Conservation (phyloP, 2,888 invertebrate genomes). For the Neoscelio sp. region DNA sequence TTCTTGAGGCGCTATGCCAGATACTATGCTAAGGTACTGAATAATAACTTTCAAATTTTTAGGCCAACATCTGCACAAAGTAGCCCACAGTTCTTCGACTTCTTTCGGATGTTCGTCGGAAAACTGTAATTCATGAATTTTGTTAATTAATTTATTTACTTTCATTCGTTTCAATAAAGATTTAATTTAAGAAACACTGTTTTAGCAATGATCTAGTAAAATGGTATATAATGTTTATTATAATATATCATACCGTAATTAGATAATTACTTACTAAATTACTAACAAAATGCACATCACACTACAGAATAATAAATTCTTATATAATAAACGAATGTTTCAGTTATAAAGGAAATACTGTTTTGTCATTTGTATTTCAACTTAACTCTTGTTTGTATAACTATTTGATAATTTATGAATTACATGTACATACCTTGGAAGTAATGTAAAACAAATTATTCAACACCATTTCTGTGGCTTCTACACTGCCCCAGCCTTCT, state of each 20-base stretch:
- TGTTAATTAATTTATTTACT: too few species aligned
- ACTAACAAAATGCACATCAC: slow-evolving; percentile 59
- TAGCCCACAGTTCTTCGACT: slow-evolving; percentile 98
- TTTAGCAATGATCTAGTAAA: too few species aligned
- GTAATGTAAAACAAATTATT: slow-evolving; percentile 99
- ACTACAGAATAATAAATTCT: slow-evolving; percentile 57
- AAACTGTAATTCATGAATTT: slow-evolving; percentile 91
- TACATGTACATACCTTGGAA: slow-evolving; percentile 88
- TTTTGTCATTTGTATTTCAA: too few species aligned
- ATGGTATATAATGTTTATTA: too few species aligned
- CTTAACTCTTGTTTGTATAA: background rate
- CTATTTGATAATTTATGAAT: background rate
- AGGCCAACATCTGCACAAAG: slow-evolving; percentile 97
- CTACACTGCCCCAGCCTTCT: slow-evolving; percentile 98
- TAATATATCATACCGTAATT: too few species aligned
- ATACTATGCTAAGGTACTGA: slow-evolving; percentile 94
- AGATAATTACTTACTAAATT: slow-evolving; percentile 62
- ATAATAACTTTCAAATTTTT: slow-evolving; percentile 98
- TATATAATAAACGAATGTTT: too few species aligned
- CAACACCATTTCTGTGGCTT: slow-evolving; percentile 99
- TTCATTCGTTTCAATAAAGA: too few species aligned
- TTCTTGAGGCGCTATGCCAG: slow-evolving; percentile 98
- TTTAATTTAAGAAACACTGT: too few species aligned
- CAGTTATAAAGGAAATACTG: too few species aligned
- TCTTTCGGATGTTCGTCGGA: slow-evolving; percentile 98